A percentile compares a stretch with the other conserved stretches of the same genome.
Conservation (phyloP, 2,797 vertebrate species). For the Manis javanica region DNA sequence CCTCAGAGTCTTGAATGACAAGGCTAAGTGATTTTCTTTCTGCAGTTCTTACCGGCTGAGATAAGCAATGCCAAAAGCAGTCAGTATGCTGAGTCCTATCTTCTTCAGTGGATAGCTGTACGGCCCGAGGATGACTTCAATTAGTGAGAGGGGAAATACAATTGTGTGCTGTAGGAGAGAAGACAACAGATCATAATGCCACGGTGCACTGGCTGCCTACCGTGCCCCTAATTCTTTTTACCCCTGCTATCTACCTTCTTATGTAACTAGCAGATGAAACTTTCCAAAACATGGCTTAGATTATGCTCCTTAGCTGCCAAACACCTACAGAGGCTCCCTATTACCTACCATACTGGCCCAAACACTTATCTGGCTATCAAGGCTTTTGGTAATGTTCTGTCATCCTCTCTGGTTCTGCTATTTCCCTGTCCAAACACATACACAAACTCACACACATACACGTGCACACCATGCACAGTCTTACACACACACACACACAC, state of each 20-base stretch:
- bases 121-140: constrained; percentile 89
- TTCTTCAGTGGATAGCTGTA: constrained; percentile 89
- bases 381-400: not conserved
- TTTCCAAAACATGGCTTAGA: not conserved
- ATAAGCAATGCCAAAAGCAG: constrained; percentile 85
- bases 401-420: not conserved
- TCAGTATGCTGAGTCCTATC: constrained; percentile 88
- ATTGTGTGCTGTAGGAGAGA: constrained; percentile 88
- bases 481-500: not conserved
- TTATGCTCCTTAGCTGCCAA: not conserved
- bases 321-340: not conserved
- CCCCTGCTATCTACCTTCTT: not conserved
- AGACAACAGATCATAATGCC: constrained; percentile 8
- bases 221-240: not conserved
- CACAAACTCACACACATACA: accelerated
- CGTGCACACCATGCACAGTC: not conserved
- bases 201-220: not conserved
- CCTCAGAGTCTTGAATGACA: not conserved
- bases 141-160: constrained; percentile 89
- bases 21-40: not conserved
- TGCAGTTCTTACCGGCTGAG: constrained; percentile 89
- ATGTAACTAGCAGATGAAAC: not conserved
- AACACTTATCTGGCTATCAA: not conserved
- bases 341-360: too few relatives aligned
- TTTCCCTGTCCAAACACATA: not conserved